Percentiles rank a stretch among this genome's conserved stretches.
These are phyloP conservation scores for Zingel zingel DNA, from an alignment of 2,113 vertebrate genomes.

Conservation along the genomic window DNA sequence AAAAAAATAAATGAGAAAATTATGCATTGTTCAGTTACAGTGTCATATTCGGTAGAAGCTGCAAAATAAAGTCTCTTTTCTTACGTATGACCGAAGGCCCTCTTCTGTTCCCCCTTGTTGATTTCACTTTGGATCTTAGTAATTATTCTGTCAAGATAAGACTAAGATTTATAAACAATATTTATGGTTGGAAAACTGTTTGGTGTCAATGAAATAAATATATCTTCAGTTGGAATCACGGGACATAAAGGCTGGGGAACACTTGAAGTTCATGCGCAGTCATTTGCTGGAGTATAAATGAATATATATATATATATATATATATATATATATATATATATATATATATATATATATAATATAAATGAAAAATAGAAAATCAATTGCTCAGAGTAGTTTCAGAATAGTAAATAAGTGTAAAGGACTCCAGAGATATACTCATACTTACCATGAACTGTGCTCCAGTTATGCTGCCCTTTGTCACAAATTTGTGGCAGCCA, in stretches of 20 bases:
- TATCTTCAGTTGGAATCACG: conserved; percentile 53
- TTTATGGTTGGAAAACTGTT: neutral
- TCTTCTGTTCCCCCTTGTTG: conserved; percentile 52
- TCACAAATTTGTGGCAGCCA: conserved; percentile 62
- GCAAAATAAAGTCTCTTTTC: neutral
- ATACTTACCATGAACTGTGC: conserved; percentile 62
- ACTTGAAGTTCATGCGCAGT: conserved; percentile 31
- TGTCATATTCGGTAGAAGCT: neutral
- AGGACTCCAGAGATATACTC: neutral
- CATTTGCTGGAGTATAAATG: conserved; percentile 50
- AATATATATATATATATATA: too few relatives aligned
- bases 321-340: too few relatives aligned
- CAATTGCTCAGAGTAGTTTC: neutral
- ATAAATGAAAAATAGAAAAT: neutral
- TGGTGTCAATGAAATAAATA: neutral
- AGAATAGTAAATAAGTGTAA: neutral
- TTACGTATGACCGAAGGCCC: conserved; percentile 34
- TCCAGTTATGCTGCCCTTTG: conserved; percentile 54
- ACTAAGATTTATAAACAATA: neutral
- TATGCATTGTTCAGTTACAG: neutral
- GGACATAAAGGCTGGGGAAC: conserved; percentile 58
- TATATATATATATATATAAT: too few relatives aligned
- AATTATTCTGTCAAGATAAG: conserved; percentile 47
- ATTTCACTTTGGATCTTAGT: conserved; percentile 59
- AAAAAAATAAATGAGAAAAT: neutral